phyloP scores from a whole-genome alignment of 2,113 vertebrate genomes.

The Hystrix brachyura region DNA sequence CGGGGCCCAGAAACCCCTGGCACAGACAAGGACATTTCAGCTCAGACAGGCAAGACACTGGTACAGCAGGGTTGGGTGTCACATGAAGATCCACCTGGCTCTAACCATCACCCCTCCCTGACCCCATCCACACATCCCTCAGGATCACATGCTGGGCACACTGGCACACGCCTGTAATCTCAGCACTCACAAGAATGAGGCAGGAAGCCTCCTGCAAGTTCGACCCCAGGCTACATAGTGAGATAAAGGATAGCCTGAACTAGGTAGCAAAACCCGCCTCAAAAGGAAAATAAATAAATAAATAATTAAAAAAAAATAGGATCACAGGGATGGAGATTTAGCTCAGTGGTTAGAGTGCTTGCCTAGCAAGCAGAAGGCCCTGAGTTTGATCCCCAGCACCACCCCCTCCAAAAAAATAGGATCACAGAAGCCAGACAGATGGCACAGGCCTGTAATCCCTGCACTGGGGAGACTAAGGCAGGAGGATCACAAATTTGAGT shows the following conservation, averaged over 20 bases:
- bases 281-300: not conserved
- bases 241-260: not conserved
- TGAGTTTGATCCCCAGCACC: too few species aligned
- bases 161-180: not conserved
- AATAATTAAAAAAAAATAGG: not conserved
- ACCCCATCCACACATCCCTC: not conserved
- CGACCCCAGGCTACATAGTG: not conserved
- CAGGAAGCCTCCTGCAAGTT: not conserved
- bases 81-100: accelerated
- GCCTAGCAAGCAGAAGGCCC: too few species aligned
- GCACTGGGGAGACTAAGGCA: not conserved
- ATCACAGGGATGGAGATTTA: too few species aligned
- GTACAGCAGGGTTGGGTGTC: not conserved
- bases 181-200: not conserved
- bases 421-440: too few species aligned
- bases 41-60: not conserved
- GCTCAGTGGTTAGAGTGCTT: too few species aligned
- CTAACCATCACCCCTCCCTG: not conserved
- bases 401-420: not conserved
- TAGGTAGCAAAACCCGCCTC: not conserved
- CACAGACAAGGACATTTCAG: not conserved
- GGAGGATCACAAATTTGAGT: not conserved
- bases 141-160: too few species aligned
- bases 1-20: not conserved
- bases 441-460: not conserved